Evolutionary conservation across 1,140 invertebrate species (phyloP).

Genomic region (Chrysoperla carnea): DNA sequence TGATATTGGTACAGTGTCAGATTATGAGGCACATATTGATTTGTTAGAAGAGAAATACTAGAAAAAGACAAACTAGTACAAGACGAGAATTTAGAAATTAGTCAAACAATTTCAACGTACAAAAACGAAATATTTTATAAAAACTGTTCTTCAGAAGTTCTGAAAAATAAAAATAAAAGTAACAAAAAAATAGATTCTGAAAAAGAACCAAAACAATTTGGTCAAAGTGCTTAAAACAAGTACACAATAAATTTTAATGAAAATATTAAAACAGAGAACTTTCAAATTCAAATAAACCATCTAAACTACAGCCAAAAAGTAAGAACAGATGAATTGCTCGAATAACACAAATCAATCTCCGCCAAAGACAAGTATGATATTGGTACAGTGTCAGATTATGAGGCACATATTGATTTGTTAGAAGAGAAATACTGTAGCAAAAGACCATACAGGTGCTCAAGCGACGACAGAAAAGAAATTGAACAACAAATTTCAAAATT

Average conservation of each 20-base stretch:
- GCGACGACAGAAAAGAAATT: conserved; percentile 15
- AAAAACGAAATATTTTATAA: background rate
- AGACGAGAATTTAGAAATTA: conserved; percentile 6
- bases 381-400: conserved; percentile 14
- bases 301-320: conserved; percentile 10
- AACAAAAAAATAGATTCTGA: conserved; percentile 3
- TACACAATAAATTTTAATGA: conserved; percentile 12
- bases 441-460: conserved; percentile 14
- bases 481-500: conserved; percentile 14
- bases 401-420: conserved; percentile 14
- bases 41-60: conserved; percentile 10
- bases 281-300: conserved; percentile 10
- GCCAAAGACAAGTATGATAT: conserved; percentile 16
- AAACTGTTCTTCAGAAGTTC: background rate
- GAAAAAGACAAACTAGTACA: conserved; percentile 5
- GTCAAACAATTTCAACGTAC: conserved; percentile 1
- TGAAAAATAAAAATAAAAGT: conserved; percentile 8
- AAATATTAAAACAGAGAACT: conserved; percentile 10
- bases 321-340: conserved; percentile 10
- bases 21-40: conserved; percentile 16
- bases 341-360: conserved; percentile 11
- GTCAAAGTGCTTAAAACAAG: background rate
- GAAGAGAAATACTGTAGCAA: conserved; percentile 15
- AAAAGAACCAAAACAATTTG: conserved; percentile 2
- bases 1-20: conserved; percentile 10